Conservation (phyloP, 2,888 invertebrate species). For the Nemotelus pantherinus region DNA sequence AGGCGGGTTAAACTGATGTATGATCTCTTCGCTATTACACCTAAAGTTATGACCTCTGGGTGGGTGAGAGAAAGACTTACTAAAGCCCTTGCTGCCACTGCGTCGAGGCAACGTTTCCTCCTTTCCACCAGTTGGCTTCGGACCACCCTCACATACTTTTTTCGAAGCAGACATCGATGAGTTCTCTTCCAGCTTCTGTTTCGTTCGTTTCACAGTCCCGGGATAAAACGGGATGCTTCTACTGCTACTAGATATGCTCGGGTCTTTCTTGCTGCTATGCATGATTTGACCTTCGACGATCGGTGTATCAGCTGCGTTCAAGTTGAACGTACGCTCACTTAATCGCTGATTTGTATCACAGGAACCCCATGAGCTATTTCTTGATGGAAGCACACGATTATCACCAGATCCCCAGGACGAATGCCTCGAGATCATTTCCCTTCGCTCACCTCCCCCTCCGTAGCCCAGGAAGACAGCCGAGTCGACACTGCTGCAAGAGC, state of each 20-base stretch:
- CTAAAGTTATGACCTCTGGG: conserved; percentile 56
- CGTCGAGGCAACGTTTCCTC: conserved; percentile 4
- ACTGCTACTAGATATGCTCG: conserved; percentile 3
- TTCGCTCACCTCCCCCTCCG: conserved; percentile 63
- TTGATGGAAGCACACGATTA: conserved; percentile 68
- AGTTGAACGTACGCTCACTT: conserved; percentile 57
- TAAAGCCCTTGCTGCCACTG: neutral
- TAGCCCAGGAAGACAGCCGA: conserved; percentile 76
- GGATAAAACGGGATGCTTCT: conserved; percentile 69
- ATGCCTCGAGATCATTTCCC: conserved; percentile 76
- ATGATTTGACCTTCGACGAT: conserved; percentile 62
- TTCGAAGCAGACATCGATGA: conserved; percentile 48
- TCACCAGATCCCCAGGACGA: conserved; percentile 87
- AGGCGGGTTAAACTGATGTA: conserved; percentile 54
- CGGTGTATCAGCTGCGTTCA: conserved; percentile 56
- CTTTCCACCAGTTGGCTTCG: conserved; percentile 14
- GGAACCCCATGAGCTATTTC: conserved; percentile 78
- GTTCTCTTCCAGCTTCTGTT: conserved; percentile 73
- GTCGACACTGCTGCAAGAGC: conserved; percentile 81
- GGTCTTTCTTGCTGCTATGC: conserved; percentile 15
- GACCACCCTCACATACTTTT: conserved; percentile 27
- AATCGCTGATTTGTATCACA: conserved; percentile 67
- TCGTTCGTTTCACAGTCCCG: conserved; percentile 76
- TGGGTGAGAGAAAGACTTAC: conserved; percentile 19
- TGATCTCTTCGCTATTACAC: conserved; percentile 64